Evolutionary conservation across 1,140 invertebrate genomes (phyloP).

Genomic region (Temnothorax curvispinosus): DNA sequence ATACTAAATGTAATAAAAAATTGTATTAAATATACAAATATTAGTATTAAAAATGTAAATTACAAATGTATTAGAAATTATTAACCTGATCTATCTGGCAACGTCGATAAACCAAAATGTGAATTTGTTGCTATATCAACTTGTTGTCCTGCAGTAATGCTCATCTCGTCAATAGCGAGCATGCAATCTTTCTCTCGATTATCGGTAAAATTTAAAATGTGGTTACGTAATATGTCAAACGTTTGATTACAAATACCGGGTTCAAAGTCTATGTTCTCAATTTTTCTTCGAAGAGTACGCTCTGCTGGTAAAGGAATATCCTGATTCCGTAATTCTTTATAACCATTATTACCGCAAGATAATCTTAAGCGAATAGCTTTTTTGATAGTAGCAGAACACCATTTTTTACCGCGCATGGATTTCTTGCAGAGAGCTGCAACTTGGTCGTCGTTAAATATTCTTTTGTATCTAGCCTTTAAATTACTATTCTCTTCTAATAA

Average conservation of each 20-base stretch:
- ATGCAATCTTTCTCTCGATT: conserved; percentile 9
- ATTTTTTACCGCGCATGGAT: background rate
- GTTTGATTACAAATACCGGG: background rate
- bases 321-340: background rate
- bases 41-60: too few relatives aligned
- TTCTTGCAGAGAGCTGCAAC: background rate
- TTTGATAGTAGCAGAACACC: background rate
- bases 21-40: too few relatives aligned
- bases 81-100: too few relatives aligned
- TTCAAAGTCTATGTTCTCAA: background rate
- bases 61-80: too few relatives aligned
- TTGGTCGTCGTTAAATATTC: conserved; percentile 12
- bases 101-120: background rate
- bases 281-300: background rate
- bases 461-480: background rate
- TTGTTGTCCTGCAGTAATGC: background rate
- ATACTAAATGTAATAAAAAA: too few relatives aligned
- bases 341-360: background rate
- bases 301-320: background rate
- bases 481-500: background rate
- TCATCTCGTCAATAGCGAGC: conserved; percentile 8
- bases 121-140: background rate
- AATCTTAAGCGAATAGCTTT: conserved; percentile 7
- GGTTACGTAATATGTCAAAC: background rate
- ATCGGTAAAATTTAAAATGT: background rate